phyloP scores from a whole-genome alignment of 2,888 invertebrate species.

The Eristalinus aeneus region DNA sequence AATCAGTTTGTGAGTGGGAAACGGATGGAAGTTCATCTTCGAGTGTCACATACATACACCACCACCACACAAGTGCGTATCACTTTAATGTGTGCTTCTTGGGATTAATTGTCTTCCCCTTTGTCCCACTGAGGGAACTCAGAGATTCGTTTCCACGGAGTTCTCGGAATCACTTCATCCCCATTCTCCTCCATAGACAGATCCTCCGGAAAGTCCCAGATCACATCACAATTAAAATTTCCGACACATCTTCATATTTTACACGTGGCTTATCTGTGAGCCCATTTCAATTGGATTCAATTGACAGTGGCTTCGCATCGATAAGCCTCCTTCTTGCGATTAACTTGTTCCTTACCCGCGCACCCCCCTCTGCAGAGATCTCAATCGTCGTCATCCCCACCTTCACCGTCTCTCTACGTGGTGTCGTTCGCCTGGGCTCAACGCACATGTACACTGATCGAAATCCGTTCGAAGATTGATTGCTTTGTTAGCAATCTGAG shows the following conservation, averaged over 20 bases:
- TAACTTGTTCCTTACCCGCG: slow-evolving; percentile 41
- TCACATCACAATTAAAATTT: not conserved
- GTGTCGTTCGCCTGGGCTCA: not conserved
- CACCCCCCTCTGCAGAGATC: slow-evolving; percentile 16
- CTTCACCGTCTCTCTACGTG: too few relatives aligned
- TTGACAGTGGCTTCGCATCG: slow-evolving; percentile 24
- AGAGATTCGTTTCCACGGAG: too few relatives aligned
- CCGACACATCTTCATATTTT: slow-evolving; percentile 12
- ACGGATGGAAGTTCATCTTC: too few relatives aligned
- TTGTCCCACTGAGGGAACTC: too few relatives aligned
- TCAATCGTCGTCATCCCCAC: slow-evolving; percentile 17
- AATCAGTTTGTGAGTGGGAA: too few relatives aligned
- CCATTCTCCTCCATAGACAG: not conserved
- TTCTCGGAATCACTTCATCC: too few relatives aligned
- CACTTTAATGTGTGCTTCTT: too few relatives aligned
- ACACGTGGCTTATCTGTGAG: slow-evolving; percentile 3
- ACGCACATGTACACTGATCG: slow-evolving; percentile 5
- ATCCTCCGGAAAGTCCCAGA: not conserved
- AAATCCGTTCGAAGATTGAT: slow-evolving; percentile 57
- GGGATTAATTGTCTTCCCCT: too few relatives aligned
- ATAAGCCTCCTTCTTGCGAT: slow-evolving; percentile 33
- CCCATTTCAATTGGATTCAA: slow-evolving; percentile 53
- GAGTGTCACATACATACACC: too few relatives aligned
- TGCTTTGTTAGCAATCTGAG: slow-evolving; percentile 58
- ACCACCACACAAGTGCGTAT: too few relatives aligned